Evolutionary conservation across 2,797 vertebrate species (phyloP).

Genomic region (Hippopotamyrus pictus): DNA sequence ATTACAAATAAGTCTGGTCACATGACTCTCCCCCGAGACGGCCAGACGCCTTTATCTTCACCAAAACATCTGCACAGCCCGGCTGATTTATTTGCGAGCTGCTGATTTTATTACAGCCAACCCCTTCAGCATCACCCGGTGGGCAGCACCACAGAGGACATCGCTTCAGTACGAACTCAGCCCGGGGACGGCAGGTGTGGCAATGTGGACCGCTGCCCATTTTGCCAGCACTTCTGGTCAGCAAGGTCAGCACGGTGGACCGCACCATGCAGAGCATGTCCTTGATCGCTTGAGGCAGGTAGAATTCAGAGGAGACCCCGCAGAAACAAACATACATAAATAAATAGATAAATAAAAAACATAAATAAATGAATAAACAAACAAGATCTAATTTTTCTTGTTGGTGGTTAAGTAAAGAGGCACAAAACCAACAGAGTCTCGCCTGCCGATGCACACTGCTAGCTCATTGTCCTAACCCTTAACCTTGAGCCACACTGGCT

Average conservation of each 20-base stretch:
- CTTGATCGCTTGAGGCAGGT: neutral
- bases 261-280: neutral
- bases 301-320: neutral
- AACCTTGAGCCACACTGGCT: neutral
- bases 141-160: neutral
- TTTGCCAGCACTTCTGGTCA: neutral
- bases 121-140: neutral
- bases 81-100: neutral
- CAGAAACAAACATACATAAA: neutral
- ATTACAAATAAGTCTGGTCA: neutral
- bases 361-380: neutral
- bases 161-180: neutral
- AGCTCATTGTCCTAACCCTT: neutral
- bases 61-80: neutral
- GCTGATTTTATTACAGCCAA: neutral
- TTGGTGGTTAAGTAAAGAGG: neutral
- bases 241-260: neutral
- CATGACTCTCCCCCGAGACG: neutral
- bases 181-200: neutral
- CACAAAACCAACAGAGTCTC: neutral
- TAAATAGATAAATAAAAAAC: neutral
- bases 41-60: neutral
- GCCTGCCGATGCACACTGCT: neutral
- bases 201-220: neutral
- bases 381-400: neutral